Evolutionary conservation across 2,113 vertebrate genomes (phyloP).

Genomic region (Butorides virescens): DNA sequence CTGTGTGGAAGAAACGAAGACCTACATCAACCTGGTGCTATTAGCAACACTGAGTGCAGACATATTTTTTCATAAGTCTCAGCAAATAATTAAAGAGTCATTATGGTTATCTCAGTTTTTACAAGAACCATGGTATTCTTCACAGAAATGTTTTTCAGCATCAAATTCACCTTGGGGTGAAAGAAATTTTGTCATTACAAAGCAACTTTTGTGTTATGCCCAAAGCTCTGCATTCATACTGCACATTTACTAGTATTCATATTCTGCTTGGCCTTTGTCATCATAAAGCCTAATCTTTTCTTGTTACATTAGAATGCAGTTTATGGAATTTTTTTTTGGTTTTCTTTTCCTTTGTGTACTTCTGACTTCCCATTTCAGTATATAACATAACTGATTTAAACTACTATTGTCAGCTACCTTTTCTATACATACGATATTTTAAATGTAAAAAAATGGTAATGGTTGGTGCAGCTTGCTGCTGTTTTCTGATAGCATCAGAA

Average conservation of each 20-base stretch:
- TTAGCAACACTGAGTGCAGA: not conserved
- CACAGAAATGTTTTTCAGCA: constrained; percentile 7
- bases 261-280: not conserved
- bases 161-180: constrained; percentile 1
- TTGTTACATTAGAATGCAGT: not conserved
- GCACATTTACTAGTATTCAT: not conserved
- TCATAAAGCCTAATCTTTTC: constrained; percentile 8
- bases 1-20: constrained; percentile 34
- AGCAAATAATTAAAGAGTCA: constrained; percentile 30
- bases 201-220: not conserved
- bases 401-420: not conserved
- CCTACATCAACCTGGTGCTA: constrained; percentile 13
- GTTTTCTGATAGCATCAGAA: not conserved
- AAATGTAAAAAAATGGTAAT: not conserved
- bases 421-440: not conserved
- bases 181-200: not conserved
- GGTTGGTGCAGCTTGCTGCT: not conserved
- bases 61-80: not conserved
- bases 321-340: not conserved
- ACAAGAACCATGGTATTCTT: constrained; percentile 1
- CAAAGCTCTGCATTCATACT: not conserved
- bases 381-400: not conserved
- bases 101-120: constrained; percentile 6
- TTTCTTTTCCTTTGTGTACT: not conserved
- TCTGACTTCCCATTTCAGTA: not conserved